Percentiles rank a stretch among this genome's conserved stretches.
Evolutionary conservation across 2,888 invertebrate genomes (phyloP).

Genomic region (Thecocarcelia acutangulata): DNA sequence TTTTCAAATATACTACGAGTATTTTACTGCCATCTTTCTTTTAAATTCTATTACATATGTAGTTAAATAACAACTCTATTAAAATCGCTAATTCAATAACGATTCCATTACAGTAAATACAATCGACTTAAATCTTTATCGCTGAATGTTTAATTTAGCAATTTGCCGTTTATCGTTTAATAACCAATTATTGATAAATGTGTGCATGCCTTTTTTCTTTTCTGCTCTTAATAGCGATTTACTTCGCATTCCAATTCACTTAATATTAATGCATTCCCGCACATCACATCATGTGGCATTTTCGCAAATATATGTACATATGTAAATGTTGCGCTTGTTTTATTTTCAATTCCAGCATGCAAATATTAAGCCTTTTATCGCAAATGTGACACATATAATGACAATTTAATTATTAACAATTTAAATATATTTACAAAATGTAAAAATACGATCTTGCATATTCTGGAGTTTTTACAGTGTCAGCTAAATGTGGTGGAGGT

Average conservation of each 20-base stretch:
- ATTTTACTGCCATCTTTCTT: not conserved
- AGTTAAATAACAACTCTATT: constrained; percentile 1
- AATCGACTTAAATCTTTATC: constrained; percentile 27
- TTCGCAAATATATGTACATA: not conserved
- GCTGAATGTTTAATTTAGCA: constrained; percentile 37
- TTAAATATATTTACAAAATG: constrained; percentile 51
- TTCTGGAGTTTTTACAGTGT: not conserved
- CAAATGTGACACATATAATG: constrained; percentile 60
- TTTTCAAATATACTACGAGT: not conserved
- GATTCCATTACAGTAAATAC: constrained; percentile 2
- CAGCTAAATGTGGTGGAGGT: not conserved
- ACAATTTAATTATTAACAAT: constrained; percentile 61
- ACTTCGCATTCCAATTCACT: not conserved
- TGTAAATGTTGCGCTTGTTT: constrained; percentile 19
- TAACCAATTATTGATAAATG: constrained; percentile 50
- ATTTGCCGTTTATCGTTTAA: constrained; percentile 51
- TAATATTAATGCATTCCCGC: constrained; percentile 25
- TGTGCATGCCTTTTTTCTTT: not conserved
- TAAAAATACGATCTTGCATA: not conserved
- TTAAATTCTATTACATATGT: not conserved
- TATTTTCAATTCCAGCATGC: constrained; percentile 47
- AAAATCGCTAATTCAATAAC: constrained; percentile 14
- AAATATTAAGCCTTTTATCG: constrained; percentile 58
- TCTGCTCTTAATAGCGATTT: constrained; percentile 20
- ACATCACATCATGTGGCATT: constrained; percentile 19